phyloP scores from a whole-genome alignment of 2,888 invertebrate genomes.

The Acleris sparsana region DNA sequence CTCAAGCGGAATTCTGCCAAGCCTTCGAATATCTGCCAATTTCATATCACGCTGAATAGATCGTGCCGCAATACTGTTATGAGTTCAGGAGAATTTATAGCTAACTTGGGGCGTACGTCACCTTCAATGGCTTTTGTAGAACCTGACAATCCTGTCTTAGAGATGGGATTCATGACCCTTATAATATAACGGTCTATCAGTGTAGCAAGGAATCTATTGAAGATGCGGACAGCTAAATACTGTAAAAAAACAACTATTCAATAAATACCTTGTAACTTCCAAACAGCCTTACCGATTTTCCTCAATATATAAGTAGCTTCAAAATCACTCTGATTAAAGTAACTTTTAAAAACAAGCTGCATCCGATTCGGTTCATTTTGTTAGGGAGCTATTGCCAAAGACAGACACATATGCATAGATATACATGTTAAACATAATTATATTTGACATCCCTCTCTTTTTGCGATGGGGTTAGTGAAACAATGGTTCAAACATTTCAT shows the following conservation, averaged over 20 bases:
- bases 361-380: no score
- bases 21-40: constrained; percentile 39
- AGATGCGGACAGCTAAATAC: constrained; percentile 32
- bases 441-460: no score
- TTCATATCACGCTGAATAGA: constrained; percentile 44
- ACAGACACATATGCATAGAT: no score
- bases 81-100: constrained; percentile 44
- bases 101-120: constrained; percentile 40
- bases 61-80: constrained; percentile 43
- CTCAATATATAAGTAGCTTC: no score
- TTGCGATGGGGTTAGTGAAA: not conserved
- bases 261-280: no score
- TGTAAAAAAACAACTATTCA: constrained; percentile 8
- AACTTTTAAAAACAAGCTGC: no score
- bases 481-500: not conserved
- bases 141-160: constrained; percentile 31
- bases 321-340: no score
- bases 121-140: constrained; percentile 41
- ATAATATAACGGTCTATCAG: constrained; percentile 17
- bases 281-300: no score
- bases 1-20: constrained; percentile 38
- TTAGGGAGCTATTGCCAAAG: no score
- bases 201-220: not conserved
- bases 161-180: constrained; percentile 24
- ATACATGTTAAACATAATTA: no score